Base-by-base conservation (phyloP, 2,113 vertebrate species). In the Psilopogon haemacephalus region DNA sequence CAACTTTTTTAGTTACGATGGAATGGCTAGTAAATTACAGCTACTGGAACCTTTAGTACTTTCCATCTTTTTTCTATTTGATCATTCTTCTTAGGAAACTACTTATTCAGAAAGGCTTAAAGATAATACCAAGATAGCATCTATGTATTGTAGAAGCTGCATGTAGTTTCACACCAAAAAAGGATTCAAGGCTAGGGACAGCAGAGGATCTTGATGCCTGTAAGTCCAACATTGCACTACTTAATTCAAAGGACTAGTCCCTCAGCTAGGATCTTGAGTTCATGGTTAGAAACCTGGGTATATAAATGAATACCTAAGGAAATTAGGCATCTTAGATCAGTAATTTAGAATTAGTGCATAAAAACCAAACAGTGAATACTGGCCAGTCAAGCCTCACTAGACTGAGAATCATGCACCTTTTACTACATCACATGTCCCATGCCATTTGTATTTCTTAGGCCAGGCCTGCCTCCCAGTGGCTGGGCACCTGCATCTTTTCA, bases 1-100 rank as follows among this genome's bases (percentile, higher is more conserved):
- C 60, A 92, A 46, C n/a, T 46, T 28, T 28, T 35, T 84, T 90
- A 56, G 84, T 90, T 95, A 52, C 33, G 68, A 77, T 19, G 63
- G 70, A 56, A 62, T 65, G 32, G 71, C 78, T 83, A 74, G 64
- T 87, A 90, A 84, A 86, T 70, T 90, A 52, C 50, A 95, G n/a
- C 44, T 92, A 73, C 67, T 76, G 48, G 44, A 87, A 52, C 60
- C 87, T 89, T 82, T 73, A 80, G 77, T 26, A 56, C 42, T 90
- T 83, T 26, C 48, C 42, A 3, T 48, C 50, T 60, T 65, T 67
- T 35, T 84, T 62, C 56, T 59, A 0, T 78, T 82, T 92, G 62
- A 48, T 74, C 44, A 48, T 70, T 52, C 20, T 74, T 69, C 21
- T 78, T 88, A 91, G 71, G 77, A 71, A 11, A 60, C 37, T 55